phyloP scores from a whole-genome alignment of 2,888 invertebrate genomes.

The Athrips mouffetella region DNA sequence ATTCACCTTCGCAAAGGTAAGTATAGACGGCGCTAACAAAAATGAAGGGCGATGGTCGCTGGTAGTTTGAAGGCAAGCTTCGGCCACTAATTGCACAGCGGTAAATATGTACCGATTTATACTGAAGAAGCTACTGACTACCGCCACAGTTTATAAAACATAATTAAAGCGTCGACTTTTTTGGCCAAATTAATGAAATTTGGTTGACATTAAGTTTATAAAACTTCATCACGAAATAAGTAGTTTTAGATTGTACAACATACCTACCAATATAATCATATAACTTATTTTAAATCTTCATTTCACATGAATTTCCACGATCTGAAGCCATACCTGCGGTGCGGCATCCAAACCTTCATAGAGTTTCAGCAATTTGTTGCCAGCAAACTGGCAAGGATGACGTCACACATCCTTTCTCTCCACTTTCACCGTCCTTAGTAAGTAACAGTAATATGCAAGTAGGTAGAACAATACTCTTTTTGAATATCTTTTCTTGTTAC shows the following conservation, averaged over 20 bases:
- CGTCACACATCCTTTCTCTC: constrained; percentile 65
- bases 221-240: too few relatives aligned
- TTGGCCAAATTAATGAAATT: too few relatives aligned
- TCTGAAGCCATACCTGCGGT: not conserved
- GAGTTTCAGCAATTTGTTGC: not conserved
- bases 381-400: constrained; percentile 36
- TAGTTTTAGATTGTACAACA: too few relatives aligned
- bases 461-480: constrained; percentile 7
- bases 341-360: not conserved
- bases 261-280: too few relatives aligned
- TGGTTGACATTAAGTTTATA: too few relatives aligned
- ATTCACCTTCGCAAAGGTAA: constrained; percentile 70
- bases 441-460: constrained; percentile 38
- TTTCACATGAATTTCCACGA: too few relatives aligned
- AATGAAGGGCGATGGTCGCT: constrained; percentile 71
- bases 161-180: too few relatives aligned
- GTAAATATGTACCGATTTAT: constrained; percentile 31
- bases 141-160: too few relatives aligned
- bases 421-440: constrained; percentile 73
- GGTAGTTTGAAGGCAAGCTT: constrained; percentile 66
- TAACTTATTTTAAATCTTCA: too few relatives aligned
- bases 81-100: constrained; percentile 55
- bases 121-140: constrained; percentile 20
- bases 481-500: not conserved
- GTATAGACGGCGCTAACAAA: constrained; percentile 71